phyloP scores from a whole-genome alignment of 2,888 invertebrate genomes.

The Unio delphinus region DNA sequence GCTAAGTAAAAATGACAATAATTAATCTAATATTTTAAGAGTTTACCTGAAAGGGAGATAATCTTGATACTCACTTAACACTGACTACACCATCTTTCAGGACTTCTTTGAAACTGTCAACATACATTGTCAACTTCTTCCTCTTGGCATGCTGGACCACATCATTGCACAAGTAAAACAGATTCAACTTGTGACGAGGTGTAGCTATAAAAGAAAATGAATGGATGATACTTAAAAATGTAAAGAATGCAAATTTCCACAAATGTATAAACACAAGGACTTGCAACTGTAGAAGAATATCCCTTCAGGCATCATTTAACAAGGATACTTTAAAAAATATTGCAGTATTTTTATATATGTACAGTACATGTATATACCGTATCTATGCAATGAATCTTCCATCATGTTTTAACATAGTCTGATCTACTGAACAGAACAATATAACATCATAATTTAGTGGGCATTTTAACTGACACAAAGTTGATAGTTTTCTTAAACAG shows the following conservation, averaged over 20 bases:
- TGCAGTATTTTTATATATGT: too few species aligned
- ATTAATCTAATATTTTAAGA: neutral
- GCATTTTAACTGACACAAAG: too few species aligned
- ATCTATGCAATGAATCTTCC: too few species aligned
- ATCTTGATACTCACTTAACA: slow-evolving; percentile 64
- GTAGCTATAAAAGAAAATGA: slow-evolving; percentile 75
- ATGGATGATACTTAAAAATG: slow-evolving; percentile 4
- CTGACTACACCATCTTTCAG: slow-evolving; percentile 89
- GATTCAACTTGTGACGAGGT: slow-evolving; percentile 87
- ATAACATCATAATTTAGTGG: too few species aligned
- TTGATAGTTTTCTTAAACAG: too few species aligned
- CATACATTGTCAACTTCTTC: slow-evolving; percentile 80
- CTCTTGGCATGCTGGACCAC: slow-evolving; percentile 96
- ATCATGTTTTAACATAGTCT: too few species aligned
- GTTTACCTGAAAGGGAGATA: too few species aligned
- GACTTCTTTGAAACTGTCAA: slow-evolving; percentile 93
- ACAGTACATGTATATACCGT: too few species aligned
- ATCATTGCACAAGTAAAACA: slow-evolving; percentile 97
- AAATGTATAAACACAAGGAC: neutral
- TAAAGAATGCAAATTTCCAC: neutral
- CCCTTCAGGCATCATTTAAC: neutral
- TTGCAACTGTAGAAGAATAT: neutral
- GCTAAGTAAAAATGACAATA: neutral
- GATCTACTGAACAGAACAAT: too few species aligned
- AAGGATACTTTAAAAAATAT: neutral